Conservation (phyloP, 1,140 invertebrate species). For the Kradibia gibbosae region DNA sequence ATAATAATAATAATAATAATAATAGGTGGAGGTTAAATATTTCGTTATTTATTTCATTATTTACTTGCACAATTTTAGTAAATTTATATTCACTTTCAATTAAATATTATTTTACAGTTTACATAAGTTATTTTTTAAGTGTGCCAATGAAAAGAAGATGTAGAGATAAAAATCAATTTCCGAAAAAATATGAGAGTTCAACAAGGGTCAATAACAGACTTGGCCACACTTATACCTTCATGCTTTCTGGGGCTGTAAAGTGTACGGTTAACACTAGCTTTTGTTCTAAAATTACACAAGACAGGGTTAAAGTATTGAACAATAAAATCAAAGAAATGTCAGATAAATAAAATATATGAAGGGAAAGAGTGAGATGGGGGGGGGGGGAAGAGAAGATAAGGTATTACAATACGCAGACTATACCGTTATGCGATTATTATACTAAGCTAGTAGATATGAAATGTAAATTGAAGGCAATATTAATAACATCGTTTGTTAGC, state of each 20-base stretch:
- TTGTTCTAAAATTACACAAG: conserved; percentile 8
- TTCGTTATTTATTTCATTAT: too few species aligned
- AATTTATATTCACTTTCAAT: too few species aligned
- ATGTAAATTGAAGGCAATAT: conserved; percentile 66
- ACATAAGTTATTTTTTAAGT: too few species aligned
- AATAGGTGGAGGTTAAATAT: too few species aligned
- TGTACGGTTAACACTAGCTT: conserved; percentile 50
- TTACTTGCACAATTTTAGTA: too few species aligned
- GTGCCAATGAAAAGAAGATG: too few species aligned
- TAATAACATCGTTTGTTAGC: conserved; percentile 56
- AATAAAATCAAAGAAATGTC: neutral
- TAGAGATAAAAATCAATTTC: too few species aligned
- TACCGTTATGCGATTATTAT: conserved; percentile 70
- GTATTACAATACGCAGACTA: conserved; percentile 60
- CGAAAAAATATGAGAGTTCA: too few species aligned
- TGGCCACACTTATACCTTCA: neutral
- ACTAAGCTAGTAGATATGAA: conserved; percentile 59
- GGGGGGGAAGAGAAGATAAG: conserved; percentile 56
- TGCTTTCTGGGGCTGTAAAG: conserved; percentile 8
- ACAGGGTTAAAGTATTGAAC: neutral
- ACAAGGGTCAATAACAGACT: neutral
- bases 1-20: too few species aligned
- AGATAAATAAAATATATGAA: neutral
- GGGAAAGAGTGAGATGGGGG: neutral
- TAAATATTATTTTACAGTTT: too few species aligned